phyloP scores from a whole-genome alignment of 2,113 vertebrate genomes.

The Empidonax traillii region DNA sequence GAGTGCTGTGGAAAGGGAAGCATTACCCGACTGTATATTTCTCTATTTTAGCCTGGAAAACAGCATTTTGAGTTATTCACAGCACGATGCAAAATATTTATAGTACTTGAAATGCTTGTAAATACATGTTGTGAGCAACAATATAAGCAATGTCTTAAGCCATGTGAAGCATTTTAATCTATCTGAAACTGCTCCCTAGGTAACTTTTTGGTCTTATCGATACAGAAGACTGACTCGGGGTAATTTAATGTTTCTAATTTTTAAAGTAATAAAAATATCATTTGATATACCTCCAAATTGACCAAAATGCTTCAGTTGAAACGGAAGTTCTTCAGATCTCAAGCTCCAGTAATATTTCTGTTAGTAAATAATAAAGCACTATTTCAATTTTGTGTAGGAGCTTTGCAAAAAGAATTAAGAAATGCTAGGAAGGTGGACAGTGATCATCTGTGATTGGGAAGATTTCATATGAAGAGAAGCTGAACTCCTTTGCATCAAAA shows the following conservation, averaged over 20 bases:
- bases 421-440: neutral
- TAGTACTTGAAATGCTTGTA: neutral
- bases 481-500: neutral
- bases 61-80: conserved; percentile 17
- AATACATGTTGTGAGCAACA: neutral
- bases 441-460: neutral
- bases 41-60: conserved; percentile 12
- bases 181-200: neutral
- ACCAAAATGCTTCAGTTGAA: neutral
- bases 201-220: neutral
- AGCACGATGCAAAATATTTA: conserved; percentile 11
- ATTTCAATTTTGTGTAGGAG: neutral
- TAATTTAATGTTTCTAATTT: neutral
- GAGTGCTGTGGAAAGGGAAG: neutral
- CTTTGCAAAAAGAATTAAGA: neutral
- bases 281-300: neutral
- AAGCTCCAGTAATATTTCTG: neutral
- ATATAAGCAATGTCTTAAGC: neutral
- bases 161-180: neutral
- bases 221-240: neutral
- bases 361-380: neutral
- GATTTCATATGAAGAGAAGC: neutral
- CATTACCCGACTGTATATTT: neutral
- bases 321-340: neutral
- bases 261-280: neutral